Conservation (phyloP, 2,888 invertebrate species). For the Cosmopolites sordidus region DNA sequence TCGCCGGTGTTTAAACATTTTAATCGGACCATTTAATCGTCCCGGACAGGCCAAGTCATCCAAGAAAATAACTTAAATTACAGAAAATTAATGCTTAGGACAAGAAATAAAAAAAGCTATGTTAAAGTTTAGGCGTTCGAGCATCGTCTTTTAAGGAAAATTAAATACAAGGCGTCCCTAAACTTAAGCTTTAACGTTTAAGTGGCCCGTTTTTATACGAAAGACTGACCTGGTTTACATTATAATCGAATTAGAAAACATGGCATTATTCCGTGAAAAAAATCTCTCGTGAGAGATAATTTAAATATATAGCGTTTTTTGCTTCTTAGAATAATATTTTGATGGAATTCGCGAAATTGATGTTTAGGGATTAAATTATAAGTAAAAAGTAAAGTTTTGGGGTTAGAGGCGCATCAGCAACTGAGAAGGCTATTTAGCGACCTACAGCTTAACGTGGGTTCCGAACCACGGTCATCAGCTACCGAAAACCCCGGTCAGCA, state of each 20-base stretch:
- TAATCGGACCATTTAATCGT: conserved; percentile 20
- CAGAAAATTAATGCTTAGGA: conserved; percentile 14
- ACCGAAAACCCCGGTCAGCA: too few relatives aligned
- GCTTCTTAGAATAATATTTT: too few relatives aligned
- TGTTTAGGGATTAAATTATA: too few relatives aligned
- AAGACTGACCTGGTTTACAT: conserved; percentile 11
- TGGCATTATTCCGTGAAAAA: too few relatives aligned
- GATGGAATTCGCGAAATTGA: too few relatives aligned
- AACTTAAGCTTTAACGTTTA: conserved; percentile 11
- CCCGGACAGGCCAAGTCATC: neutral
- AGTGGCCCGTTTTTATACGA: conserved; percentile 13
- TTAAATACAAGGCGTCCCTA: conserved; percentile 1
- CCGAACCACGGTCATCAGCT: too few relatives aligned
- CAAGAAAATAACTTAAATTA: conserved; percentile 18
- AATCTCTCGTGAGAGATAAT: too few relatives aligned
- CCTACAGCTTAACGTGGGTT: too few relatives aligned
- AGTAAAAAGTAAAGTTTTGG: too few relatives aligned
- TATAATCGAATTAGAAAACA: conserved; percentile 16
- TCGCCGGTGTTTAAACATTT: conserved; percentile 16
- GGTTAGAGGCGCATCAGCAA: too few relatives aligned
- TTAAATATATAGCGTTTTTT: too few relatives aligned
- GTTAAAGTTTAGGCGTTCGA: neutral
- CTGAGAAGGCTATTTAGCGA: too few relatives aligned
- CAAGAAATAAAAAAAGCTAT: neutral
- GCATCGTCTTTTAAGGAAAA: neutral